Evolutionary conservation across 2,888 invertebrate genomes (phyloP).

Genomic region (Parasteatoda lunata): DNA sequence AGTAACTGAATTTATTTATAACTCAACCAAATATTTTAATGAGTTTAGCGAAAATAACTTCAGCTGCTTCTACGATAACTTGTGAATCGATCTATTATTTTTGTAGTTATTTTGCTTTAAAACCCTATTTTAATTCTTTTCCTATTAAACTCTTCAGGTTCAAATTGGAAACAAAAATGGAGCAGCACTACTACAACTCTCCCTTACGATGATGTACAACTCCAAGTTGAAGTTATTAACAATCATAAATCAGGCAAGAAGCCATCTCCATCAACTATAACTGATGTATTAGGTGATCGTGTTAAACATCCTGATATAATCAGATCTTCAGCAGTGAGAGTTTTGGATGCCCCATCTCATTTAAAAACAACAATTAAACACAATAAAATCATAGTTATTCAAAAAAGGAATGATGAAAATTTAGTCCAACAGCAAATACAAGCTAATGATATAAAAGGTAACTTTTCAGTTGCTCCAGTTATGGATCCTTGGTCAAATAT

Average conservation of each 20-base stretch:
- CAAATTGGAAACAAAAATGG: constrained; percentile 43
- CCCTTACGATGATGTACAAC: not conserved
- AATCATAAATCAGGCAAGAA: constrained; percentile 44
- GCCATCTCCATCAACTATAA: constrained; percentile 2
- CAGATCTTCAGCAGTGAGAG: constrained; percentile 60
- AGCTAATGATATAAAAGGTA: not conserved
- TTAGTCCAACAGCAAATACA: not conserved
- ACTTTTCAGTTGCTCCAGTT: constrained; percentile 59
- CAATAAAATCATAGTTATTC: constrained; percentile 69
- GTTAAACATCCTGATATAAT: constrained; percentile 66
- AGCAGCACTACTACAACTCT: constrained; percentile 14
- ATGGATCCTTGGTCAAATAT: constrained; percentile 65
- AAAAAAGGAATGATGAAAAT: constrained; percentile 46
- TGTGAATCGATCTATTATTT: no score
- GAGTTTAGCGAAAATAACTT: no score
- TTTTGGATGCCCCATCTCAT: constrained; percentile 62
- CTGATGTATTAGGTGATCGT: constrained; percentile 52
- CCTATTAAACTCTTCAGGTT: not conserved
- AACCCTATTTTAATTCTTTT: no score
- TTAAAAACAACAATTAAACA: constrained; percentile 68
- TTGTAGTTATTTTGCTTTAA: no score
- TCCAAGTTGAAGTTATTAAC: constrained; percentile 20
- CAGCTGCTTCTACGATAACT: no score
- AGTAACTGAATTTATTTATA: no score
- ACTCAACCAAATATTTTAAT: no score